These are phyloP conservation scores for Eutrigla gurnardus DNA, from an alignment of 2,797 vertebrate genomes.

Conservation along the genomic window DNA sequence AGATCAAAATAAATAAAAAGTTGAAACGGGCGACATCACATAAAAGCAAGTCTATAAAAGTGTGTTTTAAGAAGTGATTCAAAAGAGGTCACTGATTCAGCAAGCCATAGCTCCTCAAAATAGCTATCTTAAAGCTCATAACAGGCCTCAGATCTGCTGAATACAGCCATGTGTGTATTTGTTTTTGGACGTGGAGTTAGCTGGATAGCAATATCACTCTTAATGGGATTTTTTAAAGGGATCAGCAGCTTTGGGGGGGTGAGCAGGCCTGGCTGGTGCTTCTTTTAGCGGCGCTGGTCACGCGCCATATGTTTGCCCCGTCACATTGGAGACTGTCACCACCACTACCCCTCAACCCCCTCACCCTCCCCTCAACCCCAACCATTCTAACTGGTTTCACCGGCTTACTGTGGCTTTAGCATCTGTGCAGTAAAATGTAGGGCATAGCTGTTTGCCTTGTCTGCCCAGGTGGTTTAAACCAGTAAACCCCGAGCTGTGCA, in stretches of 20 bases:
- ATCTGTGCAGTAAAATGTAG: slow-evolving; percentile 77
- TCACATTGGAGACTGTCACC: slow-evolving; percentile 36
- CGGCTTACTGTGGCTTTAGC: slow-evolving; percentile 82
- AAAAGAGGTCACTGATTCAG: no score
- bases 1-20: no score
- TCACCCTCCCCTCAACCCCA: slow-evolving; percentile 31
- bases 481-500: slow-evolving; percentile 31
- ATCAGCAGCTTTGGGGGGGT: slow-evolving; percentile 57
- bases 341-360: slow-evolving; percentile 29
- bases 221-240: slow-evolving; percentile 45
- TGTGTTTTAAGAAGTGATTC: no score
- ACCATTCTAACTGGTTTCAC: slow-evolving; percentile 67
- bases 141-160: neutral
- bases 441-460: slow-evolving; percentile 65
- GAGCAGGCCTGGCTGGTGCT: slow-evolving; percentile 58
- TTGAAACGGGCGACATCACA: no score
- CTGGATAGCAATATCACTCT: slow-evolving; percentile 61
- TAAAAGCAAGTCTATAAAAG: no score
- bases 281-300: slow-evolving; percentile 62
- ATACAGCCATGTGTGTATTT: slow-evolving; percentile 13
- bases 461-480: slow-evolving; percentile 62
- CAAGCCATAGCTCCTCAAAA: no score
- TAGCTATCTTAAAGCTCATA: no score
- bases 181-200: slow-evolving; percentile 20
- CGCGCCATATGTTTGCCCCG: slow-evolving; percentile 72